These are phyloP conservation scores for Athrips mouffetella DNA, from an alignment of 2,888 invertebrate species.

Conservation along the genomic window DNA sequence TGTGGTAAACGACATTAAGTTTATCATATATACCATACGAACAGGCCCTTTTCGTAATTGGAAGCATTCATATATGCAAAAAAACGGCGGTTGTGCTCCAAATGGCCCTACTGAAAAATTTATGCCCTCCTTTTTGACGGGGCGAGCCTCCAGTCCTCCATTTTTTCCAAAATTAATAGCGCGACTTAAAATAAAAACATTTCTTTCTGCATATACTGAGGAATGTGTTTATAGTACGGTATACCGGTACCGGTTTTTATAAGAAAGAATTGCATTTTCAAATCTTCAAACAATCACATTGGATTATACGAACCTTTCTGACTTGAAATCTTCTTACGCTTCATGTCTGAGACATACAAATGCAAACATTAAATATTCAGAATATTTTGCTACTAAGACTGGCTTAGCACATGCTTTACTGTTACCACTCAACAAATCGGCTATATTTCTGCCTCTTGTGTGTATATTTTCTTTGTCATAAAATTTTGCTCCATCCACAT, in stretches of 20 bases:
- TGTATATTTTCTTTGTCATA: conserved; percentile 7
- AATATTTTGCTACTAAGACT: conserved; percentile 1
- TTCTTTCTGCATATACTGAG: conserved; percentile 36
- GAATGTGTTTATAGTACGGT: no score
- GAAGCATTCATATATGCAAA: conserved; percentile 65
- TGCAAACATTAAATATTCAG: conserved; percentile 4
- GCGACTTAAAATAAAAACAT: conserved; percentile 32
- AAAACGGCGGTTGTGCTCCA: conserved; percentile 44
- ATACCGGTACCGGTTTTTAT: conserved; percentile 8
- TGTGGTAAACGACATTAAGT: conserved; percentile 16
- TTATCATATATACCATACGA: conserved; percentile 32
- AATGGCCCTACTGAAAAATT: conserved; percentile 59
- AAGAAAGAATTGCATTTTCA: conserved; percentile 2
- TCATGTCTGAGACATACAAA: neutral
- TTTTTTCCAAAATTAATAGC: conserved; percentile 47
- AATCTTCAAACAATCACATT: conserved; percentile 1
- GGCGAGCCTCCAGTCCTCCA: conserved; percentile 34
- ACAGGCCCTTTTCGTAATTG: conserved; percentile 52
- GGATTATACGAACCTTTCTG: neutral
- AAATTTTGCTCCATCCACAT: conserved; percentile 2
- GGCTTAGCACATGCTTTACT: neutral
- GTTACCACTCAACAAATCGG: neutral
- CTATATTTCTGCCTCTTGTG: neutral
- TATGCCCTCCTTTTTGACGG: conserved; percentile 55
- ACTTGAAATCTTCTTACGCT: conserved; percentile 2